These are phyloP conservation scores for Aphis craccivora DNA, from an alignment of 1,140 invertebrate species.

Conservation along the genomic window DNA sequence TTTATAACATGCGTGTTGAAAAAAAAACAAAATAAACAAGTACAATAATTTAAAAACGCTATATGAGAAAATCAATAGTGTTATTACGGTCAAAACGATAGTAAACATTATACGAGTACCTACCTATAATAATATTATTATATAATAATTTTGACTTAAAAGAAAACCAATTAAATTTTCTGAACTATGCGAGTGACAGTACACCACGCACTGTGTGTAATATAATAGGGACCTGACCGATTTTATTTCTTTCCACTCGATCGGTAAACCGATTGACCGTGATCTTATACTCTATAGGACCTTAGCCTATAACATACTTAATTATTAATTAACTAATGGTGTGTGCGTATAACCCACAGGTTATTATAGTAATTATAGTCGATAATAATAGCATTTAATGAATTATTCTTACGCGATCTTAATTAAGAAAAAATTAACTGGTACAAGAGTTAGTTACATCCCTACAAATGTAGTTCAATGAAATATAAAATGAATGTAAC, in stretches of 20 bases:
- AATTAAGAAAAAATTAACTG: not conserved
- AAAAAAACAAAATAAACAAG: not conserved
- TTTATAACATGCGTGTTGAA: not conserved
- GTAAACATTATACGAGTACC: constrained; percentile 3
- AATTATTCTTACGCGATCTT: not conserved
- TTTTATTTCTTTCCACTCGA: not conserved
- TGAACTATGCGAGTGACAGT: not conserved
- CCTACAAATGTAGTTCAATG: not conserved
- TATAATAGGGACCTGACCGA: not conserved
- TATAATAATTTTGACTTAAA: not conserved
- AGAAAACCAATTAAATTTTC: not conserved
- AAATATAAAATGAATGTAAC: not conserved
- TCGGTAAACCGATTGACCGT: not conserved
- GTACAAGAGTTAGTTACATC: not conserved
- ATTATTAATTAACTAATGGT: constrained; percentile 19
- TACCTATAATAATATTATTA: not conserved
- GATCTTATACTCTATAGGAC: not conserved
- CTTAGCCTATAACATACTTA: not conserved
- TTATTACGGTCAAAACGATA: not conserved
- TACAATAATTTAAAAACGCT: not conserved
- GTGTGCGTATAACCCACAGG: not conserved
- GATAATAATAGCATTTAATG: not conserved
- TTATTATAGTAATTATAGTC: not conserved
- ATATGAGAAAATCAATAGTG: not conserved
- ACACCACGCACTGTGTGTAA: not conserved